Evolutionary conservation across 1,140 invertebrate genomes (phyloP), one percentile per base, ranked within the genome.

Genomic region (Conus ventricosus): DNA sequence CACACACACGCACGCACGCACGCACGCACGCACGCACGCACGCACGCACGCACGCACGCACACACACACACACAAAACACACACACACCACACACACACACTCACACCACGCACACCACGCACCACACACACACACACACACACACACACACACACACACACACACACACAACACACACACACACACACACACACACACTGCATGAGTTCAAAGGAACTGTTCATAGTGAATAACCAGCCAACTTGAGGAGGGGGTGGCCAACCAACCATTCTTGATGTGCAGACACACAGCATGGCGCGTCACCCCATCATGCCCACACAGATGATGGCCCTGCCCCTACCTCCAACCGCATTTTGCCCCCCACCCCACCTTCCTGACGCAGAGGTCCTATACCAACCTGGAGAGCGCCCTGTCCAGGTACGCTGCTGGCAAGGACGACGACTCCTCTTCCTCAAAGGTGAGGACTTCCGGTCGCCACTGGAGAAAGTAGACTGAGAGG

Each of bases 301-400:
- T 4, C 51, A 57, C 75, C 80, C 85, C 51, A 39, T 54, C 20
- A 20, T 87, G 3, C 81, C 87, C 7, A 51, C 60, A 13, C 76
- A 85, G 27, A 54, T 89, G 78, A 90, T 91, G 83, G 84, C 90
- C 7, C 87, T 88, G 63, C 88, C 90, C 76, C 89, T 27, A 90
- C 80, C 86, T 90, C 91, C 39, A 89, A 89, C 27, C 89, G 88
- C 63, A 84, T 90, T n/a, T 82, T 91, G 53, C 88, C 88, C n/a
- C 84, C 88, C 60, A 82, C 92, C 83, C 92, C 55, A 92, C 90
- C 57, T 25, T 91, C 87, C 87, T 91, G n/a, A 90, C 90, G 13
- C 91, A 93, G 88, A 88, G 89, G 54, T 88, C 87, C 17, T 85
- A 87, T 85, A 84, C 88, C 67, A 84, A 86, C 78, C 85, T 91